These are phyloP conservation scores for Ceratosolen solmsi DNA, from an alignment of 1,140 invertebrate species.

Conservation along the genomic window DNA sequence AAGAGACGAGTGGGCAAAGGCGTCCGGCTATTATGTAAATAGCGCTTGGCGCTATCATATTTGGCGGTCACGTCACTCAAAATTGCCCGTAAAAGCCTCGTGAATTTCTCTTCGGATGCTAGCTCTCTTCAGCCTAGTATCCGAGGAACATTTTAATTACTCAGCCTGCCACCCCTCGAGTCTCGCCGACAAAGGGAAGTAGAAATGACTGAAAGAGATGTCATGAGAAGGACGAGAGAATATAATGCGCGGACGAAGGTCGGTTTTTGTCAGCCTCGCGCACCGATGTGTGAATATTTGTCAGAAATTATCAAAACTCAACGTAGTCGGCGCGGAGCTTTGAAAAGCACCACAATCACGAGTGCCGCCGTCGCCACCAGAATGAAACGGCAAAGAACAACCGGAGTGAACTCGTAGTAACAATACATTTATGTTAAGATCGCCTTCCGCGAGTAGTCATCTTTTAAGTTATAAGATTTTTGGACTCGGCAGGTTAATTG, in stretches of 20 bases:
- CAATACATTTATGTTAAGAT: too few relatives aligned
- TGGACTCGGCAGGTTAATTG: background rate
- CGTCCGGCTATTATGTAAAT: slow-evolving; percentile 36
- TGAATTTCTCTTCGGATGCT: background rate
- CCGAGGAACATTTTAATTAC: slow-evolving; percentile 42
- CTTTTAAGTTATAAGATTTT: background rate
- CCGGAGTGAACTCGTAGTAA: too few relatives aligned
- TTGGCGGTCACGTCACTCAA: slow-evolving; percentile 23
- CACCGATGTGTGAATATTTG: background rate
- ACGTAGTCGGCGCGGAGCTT: background rate
- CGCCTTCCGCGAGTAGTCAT: background rate
- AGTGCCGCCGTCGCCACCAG: too few relatives aligned
- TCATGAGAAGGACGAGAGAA: background rate
- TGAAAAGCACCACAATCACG: too few relatives aligned
- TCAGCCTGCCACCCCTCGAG: background rate
- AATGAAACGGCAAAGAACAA: too few relatives aligned
- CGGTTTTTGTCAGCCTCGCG: background rate
- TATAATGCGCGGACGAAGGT: too few relatives aligned
- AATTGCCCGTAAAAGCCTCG: slow-evolving; percentile 30
- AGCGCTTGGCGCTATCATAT: background rate
- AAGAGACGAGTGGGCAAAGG: background rate
- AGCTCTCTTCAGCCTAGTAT: background rate
- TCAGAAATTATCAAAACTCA: slow-evolving; percentile 16
- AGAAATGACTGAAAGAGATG: background rate
- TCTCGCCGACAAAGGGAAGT: slow-evolving; percentile 19